Conservation (phyloP, 2,888 invertebrate genomes). For the Polyommatus icarus region DNA sequence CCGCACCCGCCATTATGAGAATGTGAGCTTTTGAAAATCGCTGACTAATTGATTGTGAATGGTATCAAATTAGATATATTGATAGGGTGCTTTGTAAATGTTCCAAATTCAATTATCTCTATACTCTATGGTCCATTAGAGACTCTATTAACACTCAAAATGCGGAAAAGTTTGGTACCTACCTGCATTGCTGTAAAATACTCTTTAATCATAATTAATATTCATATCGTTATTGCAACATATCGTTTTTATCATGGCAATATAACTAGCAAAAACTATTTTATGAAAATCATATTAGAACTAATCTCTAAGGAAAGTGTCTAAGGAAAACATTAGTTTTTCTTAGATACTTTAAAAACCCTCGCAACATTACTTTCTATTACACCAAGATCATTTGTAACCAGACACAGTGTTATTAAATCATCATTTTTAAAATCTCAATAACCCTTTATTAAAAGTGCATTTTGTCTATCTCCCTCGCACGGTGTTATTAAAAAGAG, state of each 20-base stretch:
- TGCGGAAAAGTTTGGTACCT: neutral
- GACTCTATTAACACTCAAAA: neutral
- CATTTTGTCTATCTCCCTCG: conserved; percentile 50
- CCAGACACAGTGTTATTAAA: conserved; percentile 9
- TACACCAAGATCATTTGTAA: conserved; percentile 5
- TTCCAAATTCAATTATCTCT: conserved; percentile 11
- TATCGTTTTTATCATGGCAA: too few species aligned
- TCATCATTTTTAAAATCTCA: conserved; percentile 36
- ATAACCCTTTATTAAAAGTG: conserved; percentile 35
- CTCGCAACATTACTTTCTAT: neutral
- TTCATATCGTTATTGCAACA: too few species aligned
- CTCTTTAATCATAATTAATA: too few species aligned
- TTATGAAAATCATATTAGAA: too few species aligned
- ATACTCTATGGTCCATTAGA: neutral
- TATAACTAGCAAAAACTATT: too few species aligned
- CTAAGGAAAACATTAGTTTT: neutral
- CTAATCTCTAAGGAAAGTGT: too few species aligned
- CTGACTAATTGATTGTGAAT: conserved; percentile 76
- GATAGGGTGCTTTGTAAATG: conserved; percentile 50
- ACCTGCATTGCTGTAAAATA: neutral
- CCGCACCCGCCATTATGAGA: conserved; percentile 62
- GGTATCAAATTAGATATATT: conserved; percentile 60
- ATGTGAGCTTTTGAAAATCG: conserved; percentile 63
- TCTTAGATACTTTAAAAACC: neutral
- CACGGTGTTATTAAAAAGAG: conserved; percentile 46